A percentile compares a stretch with the other conserved stretches of the same genome.
These are phyloP conservation scores for Fragum sueziense DNA, from an alignment of 2,888 invertebrate genomes.

Conservation along the genomic window DNA sequence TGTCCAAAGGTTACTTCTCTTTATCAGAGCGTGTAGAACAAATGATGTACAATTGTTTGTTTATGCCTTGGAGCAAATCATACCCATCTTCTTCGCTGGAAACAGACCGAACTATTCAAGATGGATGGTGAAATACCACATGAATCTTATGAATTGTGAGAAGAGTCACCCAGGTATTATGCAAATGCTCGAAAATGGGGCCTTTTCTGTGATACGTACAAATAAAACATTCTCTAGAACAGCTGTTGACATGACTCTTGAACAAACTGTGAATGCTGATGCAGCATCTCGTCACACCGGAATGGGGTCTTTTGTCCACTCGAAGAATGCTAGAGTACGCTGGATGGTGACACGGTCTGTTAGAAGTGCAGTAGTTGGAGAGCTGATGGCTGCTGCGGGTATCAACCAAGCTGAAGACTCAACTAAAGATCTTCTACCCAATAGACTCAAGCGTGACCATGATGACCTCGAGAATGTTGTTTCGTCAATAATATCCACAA, in stretches of 20 bases:
- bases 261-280: constrained; percentile 38
- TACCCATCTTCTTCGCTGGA: constrained; percentile 50
- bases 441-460: constrained; percentile 8
- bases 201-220: constrained; percentile 14
- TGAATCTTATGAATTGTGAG: constrained; percentile 51
- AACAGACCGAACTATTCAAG: constrained; percentile 56
- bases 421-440: not conserved
- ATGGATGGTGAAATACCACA: constrained; percentile 54
- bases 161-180: constrained; percentile 3
- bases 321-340: not conserved
- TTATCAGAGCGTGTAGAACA: constrained; percentile 21
- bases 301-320: not conserved
- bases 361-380: not conserved
- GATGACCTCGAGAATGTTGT: constrained; percentile 17
- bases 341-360: constrained; percentile 9
- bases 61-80: constrained; percentile 12
- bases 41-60: constrained; percentile 18
- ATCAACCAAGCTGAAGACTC: not conserved
- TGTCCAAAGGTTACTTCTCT: constrained; percentile 41
- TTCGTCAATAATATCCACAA: not conserved
- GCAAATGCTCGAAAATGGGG: not conserved
- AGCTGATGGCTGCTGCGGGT: not conserved
- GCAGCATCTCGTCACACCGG: constrained; percentile 23
- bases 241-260: constrained; percentile 26
- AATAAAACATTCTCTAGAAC: constrained; percentile 14